Conservation (phyloP, 2,113 vertebrate species). For the Chamaetylas fuelleborni region DNA sequence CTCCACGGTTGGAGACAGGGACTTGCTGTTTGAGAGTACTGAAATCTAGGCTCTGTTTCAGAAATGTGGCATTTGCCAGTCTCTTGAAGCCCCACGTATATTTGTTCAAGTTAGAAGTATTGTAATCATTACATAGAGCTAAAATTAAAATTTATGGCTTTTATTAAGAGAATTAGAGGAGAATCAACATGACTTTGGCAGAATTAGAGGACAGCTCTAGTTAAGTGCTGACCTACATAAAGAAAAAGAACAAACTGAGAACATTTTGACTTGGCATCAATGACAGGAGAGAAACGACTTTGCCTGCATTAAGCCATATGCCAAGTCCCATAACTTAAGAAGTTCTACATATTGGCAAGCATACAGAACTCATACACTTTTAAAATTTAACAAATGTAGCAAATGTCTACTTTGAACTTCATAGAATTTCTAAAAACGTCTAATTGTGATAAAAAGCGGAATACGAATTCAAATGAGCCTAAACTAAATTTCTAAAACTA, state of each 20-base stretch:
- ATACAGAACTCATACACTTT: neutral
- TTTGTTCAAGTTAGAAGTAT: neutral
- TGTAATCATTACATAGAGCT: neutral
- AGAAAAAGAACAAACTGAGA: neutral
- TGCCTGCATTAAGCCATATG: neutral
- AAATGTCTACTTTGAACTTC: neutral
- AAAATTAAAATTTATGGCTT: neutral
- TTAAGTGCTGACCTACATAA: constrained; percentile 11
- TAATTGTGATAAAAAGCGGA: neutral
- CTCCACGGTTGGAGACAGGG: neutral
- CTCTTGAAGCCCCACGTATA: neutral
- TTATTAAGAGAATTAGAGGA: neutral
- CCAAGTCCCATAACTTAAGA: neutral
- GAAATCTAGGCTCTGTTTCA: neutral
- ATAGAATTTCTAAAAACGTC: neutral
- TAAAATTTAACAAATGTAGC: neutral
- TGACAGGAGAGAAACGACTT: neutral
- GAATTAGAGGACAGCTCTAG: neutral
- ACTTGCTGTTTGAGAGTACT: neutral
- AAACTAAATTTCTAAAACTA: neutral
- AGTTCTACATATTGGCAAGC: neutral
- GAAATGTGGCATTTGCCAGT: neutral
- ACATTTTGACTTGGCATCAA: neutral
- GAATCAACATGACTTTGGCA: neutral
- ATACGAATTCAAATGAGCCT: neutral